phyloP scores from a whole-genome alignment of 2,113 vertebrate species.

The Nanorana parkeri region DNA sequence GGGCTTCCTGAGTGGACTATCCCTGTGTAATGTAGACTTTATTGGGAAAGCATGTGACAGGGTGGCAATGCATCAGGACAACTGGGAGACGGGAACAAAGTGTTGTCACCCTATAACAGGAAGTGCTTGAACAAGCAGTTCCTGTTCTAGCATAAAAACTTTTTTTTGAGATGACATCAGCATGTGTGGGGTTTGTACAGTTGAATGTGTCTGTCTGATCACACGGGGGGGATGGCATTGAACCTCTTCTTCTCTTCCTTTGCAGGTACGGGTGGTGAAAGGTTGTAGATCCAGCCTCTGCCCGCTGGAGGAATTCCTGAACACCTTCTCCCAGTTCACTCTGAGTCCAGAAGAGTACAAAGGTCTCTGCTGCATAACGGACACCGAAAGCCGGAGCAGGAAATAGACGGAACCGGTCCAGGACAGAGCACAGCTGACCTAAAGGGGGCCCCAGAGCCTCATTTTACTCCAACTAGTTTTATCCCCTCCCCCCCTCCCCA shows the following conservation, averaged over 20 bases:
- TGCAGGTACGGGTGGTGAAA: slow-evolving; percentile 82
- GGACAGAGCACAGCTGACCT: background rate
- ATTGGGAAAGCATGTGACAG: too few species aligned
- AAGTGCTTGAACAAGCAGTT: too few species aligned
- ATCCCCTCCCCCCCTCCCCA: background rate
- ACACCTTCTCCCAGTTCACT: slow-evolving; percentile 71
- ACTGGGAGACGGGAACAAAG: too few species aligned
- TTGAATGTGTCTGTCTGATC: too few species aligned
- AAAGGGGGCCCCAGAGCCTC: background rate
- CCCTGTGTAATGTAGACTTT: too few species aligned
- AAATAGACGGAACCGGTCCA: background rate
- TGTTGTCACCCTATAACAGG: too few species aligned
- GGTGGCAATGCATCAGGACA: too few species aligned
- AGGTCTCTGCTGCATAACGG: slow-evolving; percentile 71
- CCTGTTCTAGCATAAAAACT: too few species aligned
- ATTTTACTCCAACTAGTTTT: background rate
- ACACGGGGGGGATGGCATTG: too few species aligned
- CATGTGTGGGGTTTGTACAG: too few species aligned
- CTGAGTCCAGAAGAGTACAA: slow-evolving; percentile 76
- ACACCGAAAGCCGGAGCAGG: background rate
- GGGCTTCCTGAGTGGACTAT: too few species aligned
- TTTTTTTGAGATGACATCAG: too few species aligned
- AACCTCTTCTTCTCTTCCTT: slow-evolving; percentile 50
- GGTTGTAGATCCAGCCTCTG: slow-evolving; percentile 86
- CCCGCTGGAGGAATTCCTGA: slow-evolving; percentile 85